Evolutionary conservation across 2,113 vertebrate genomes (phyloP).

Genomic region (Psammodynastes pulverulentus): DNA sequence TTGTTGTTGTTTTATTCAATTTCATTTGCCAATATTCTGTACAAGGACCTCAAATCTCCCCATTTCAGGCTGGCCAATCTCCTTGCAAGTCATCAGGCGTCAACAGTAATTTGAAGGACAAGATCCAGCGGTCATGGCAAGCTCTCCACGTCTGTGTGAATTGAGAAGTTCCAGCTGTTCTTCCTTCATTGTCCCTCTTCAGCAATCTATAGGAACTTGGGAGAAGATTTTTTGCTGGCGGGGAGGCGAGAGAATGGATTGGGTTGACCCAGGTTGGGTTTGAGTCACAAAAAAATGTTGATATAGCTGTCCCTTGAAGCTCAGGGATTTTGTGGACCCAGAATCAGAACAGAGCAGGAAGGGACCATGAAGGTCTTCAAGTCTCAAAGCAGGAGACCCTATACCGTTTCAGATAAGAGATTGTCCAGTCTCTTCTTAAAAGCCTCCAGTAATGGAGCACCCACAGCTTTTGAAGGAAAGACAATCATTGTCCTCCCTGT

Average conservation of each 20-base stretch:
- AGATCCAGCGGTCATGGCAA: background rate
- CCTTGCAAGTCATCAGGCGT: background rate
- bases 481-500: no score
- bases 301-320: background rate
- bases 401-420: no score
- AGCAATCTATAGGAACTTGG: background rate
- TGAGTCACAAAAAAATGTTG: background rate
- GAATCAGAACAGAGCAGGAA: no score
- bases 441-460: no score
- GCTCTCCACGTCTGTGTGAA: background rate
- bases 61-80: background rate
- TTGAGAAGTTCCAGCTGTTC: background rate
- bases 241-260: background rate
- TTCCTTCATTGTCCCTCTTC: background rate
- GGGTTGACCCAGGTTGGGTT: background rate
- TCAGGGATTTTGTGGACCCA: background rate
- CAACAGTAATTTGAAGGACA: background rate
- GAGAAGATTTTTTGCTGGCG: background rate
- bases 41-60: background rate
- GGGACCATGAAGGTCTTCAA: no score
- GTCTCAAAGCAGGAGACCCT: no score
- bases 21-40: background rate
- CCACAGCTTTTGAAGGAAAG: no score
- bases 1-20: background rate
- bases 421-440: no score